These are phyloP conservation scores for Drosophila sp. DNA, from an alignment of 1,140 invertebrate genomes.

Conservation along the genomic window DNA sequence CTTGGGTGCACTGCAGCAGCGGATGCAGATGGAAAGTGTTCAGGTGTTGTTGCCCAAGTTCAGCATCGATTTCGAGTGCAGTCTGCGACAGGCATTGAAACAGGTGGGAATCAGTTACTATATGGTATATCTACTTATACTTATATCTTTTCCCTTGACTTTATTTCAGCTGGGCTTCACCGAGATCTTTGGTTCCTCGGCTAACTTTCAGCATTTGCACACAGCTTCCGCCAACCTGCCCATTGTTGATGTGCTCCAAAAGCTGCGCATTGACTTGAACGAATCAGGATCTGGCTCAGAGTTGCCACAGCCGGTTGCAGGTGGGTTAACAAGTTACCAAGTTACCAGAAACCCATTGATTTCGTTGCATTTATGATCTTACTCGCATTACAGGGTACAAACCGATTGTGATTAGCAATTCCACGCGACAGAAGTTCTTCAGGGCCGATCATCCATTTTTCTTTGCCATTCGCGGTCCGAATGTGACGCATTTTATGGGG, in stretches of 20 bases:
- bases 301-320: constrained; percentile 40
- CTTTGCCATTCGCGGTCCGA: constrained; percentile 76
- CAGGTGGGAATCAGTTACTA: constrained; percentile 46
- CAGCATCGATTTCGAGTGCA: constrained; percentile 87
- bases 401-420: constrained; percentile 82
- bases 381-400: constrained; percentile 70
- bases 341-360: no score
- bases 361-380: no score
- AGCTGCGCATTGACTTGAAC: constrained; percentile 67
- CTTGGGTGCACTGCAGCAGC: constrained; percentile 76
- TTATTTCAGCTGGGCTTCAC: constrained; percentile 61
- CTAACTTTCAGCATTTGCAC: constrained; percentile 78
- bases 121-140: no score
- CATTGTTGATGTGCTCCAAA: constrained; percentile 70
- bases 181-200: constrained; percentile 60
- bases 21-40: constrained; percentile 83
- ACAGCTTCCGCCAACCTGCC: constrained; percentile 40
- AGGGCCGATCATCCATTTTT: constrained; percentile 82
- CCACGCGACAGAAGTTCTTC: constrained; percentile 79
- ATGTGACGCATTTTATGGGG: constrained; percentile 72
- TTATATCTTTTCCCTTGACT: background rate
- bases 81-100: constrained; percentile 62
- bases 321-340: constrained; percentile 23
- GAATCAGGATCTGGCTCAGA: constrained; percentile 74
- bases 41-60: constrained; percentile 89